phyloP scores from a whole-genome alignment of 2,797 vertebrate species.

The Numenius phaeopus region DNA sequence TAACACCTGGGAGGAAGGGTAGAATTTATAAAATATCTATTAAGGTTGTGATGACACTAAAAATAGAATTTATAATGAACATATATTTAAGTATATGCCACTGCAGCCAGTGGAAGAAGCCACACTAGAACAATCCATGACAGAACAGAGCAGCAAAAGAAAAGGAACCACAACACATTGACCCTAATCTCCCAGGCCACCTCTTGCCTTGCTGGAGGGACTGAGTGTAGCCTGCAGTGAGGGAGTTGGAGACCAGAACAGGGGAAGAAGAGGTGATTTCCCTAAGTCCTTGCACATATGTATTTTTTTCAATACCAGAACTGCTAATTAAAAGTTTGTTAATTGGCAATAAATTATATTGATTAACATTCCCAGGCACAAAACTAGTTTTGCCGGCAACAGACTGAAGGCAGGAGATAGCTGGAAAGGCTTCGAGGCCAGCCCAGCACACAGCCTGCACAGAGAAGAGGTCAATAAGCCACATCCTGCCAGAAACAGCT shows the following conservation, averaged over 20 bases:
- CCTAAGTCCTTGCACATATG: neutral
- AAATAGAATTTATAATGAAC: neutral
- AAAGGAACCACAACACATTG: neutral
- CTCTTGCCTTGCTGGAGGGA: neutral
- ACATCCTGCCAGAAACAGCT: neutral
- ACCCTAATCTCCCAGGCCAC: neutral
- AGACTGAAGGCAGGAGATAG: neutral
- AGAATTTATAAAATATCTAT: neutral
- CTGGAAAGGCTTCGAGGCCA: neutral
- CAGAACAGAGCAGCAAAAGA: neutral
- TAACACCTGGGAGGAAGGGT: neutral
- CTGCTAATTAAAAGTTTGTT: neutral
- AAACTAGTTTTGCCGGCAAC: neutral
- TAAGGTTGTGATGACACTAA: neutral
- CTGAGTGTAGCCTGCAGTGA: neutral
- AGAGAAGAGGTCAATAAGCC: neutral
- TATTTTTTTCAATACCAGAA: neutral
- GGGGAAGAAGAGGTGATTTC: neutral
- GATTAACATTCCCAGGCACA: neutral
- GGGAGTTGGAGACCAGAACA: neutral
- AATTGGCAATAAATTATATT: neutral
- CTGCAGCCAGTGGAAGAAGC: neutral
- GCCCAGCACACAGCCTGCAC: neutral
- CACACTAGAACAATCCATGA: neutral
- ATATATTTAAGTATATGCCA: neutral